phyloP scores from a whole-genome alignment of 2,888 invertebrate genomes.

The Allolobophora icterica region DNA sequence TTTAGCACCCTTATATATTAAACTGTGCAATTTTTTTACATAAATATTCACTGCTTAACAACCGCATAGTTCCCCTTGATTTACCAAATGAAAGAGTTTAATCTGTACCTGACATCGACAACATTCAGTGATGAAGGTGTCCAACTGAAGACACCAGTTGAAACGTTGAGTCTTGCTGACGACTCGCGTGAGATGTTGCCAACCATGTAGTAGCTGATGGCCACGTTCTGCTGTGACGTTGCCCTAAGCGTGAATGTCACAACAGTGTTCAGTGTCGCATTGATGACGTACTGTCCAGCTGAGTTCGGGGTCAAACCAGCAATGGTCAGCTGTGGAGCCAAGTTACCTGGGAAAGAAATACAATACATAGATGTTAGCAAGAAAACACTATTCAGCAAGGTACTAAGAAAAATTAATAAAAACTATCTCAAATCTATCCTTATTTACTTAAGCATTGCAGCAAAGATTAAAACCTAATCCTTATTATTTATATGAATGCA shows the following conservation, averaged over 20 bases:
- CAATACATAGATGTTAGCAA: not conserved
- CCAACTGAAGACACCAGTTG: conserved; percentile 32
- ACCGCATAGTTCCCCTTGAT: not conserved
- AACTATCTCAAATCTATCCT: too few species aligned
- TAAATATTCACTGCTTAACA: too few species aligned
- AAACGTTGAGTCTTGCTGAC: conserved; percentile 14
- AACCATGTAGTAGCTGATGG: conserved; percentile 30
- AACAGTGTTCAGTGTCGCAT: conserved; percentile 5
- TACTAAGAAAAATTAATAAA: not conserved
- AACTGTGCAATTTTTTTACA: too few species aligned
- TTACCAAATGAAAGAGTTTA: too few species aligned
- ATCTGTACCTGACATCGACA: conserved; percentile 32
- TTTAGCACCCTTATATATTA: too few species aligned
- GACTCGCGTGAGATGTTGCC: conserved; percentile 27
- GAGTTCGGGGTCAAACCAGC: not conserved
- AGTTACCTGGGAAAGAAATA: conserved; percentile 3
- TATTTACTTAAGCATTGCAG: too few species aligned
- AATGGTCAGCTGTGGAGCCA: conserved; percentile 30
- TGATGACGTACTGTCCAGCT: conserved; percentile 27
- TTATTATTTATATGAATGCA: too few species aligned
- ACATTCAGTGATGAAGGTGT: conserved; percentile 29
- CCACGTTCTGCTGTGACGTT: not conserved
- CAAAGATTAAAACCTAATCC: too few species aligned
- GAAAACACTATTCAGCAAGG: not conserved
- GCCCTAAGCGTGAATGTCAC: conserved; percentile 31